Evolutionary conservation across 2,797 vertebrate genomes (phyloP), one percentile per base, ranked within the genome.

Genomic region (Cirrhinus mrigala): DNA sequence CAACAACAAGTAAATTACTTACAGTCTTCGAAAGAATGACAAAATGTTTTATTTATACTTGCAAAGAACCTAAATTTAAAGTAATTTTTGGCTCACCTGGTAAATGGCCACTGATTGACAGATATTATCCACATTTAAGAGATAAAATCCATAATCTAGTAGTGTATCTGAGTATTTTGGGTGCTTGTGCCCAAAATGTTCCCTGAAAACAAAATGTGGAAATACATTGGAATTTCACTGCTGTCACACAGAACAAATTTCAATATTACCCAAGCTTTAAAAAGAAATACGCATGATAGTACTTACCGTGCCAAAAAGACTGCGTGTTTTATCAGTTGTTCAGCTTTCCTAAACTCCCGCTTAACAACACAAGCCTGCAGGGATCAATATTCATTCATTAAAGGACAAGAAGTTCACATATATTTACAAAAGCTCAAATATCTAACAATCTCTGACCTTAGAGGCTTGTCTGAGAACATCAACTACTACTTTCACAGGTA

Each of bases 91-190:
- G 86, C 94, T 46, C 93, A 98, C 98, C 98, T 99, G 98, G 94
- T 99, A 99, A 94, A 99, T 99, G 83, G 98, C 97, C 89, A 99
- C 98, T 27, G 98, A 99, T 66, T 99, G 98, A 94, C 98, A 99
- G 91, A 99, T 99, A 91, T 99, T 99, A 94, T 99, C 98, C 94
- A 99, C 98, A 29, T 99, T 99, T 92, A 99, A 96, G 90, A 99
- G 94, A 94, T 99, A 99, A 96, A 99, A 99, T 81, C 98, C 98
- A 87, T 99, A 99, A 94, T 99, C 98, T 93, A 99, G 95, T 86
- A 99, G 95, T 0, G 98, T 99, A 91, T 99, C 98, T 0, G 98
- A 99, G 88, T 99, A 99, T 91, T 99, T 99, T 81, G 98, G 98
- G 93, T 99, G 98, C 91, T 99, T 99, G 92, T 97, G 96, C 94